phyloP scores from a whole-genome alignment of 2,797 vertebrate genomes.

The Poeciliopsis gracilis region DNA sequence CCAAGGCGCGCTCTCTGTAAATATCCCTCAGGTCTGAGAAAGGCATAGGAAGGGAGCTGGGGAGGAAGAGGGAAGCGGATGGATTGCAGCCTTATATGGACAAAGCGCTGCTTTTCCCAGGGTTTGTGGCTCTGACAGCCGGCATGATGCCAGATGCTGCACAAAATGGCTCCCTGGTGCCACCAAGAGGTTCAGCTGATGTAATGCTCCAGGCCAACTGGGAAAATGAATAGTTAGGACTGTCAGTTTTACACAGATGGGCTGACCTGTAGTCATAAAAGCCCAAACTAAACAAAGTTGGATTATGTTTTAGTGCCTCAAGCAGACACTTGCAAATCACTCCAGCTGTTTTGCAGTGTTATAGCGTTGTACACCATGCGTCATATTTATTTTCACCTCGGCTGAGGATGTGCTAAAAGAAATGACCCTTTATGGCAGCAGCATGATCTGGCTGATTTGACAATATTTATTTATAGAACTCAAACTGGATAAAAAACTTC shows the following conservation, averaged over 20 bases:
- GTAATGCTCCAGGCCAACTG: conserved; percentile 25
- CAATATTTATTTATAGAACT: neutral
- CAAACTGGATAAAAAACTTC: neutral
- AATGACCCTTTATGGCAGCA: neutral
- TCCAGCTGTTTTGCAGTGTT: neutral
- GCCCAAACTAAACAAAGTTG: neutral
- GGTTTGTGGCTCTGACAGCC: conserved; percentile 79
- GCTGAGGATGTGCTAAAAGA: neutral
- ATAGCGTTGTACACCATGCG: neutral
- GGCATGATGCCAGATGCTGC: conserved; percentile 71
- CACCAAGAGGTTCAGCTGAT: conserved; percentile 65
- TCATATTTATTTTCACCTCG: neutral
- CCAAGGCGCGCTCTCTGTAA: conserved; percentile 80
- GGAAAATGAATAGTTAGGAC: neutral
- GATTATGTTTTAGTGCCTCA: neutral
- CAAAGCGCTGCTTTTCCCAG: conserved; percentile 85
- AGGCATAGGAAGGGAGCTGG: conserved; percentile 76
- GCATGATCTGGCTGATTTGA: neutral
- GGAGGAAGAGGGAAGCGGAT: conserved; percentile 84
- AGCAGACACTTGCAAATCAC: neutral
- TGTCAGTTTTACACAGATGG: neutral
- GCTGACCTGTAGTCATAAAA: neutral
- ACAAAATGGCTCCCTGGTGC: conserved; percentile 53
- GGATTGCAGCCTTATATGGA: conserved; percentile 86
- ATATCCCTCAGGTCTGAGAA: conserved; percentile 85